Percentiles rank a stretch among this genome's conserved stretches.
Evolutionary conservation across 2,888 invertebrate species (phyloP).

Genomic region (Nephrotoma flavescens): DNA sequence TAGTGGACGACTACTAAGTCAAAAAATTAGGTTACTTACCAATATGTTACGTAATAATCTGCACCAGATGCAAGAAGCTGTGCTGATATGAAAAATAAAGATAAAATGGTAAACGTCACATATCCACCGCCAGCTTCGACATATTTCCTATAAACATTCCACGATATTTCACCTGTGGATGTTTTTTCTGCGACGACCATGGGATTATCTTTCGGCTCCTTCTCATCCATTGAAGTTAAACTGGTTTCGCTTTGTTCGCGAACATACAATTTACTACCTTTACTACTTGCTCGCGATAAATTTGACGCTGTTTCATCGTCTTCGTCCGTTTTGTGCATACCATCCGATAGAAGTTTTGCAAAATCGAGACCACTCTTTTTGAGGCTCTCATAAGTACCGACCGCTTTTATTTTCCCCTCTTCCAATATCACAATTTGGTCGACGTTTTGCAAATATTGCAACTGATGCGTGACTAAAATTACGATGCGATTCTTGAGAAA

Average conservation of each 20-base stretch:
- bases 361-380: conserved; percentile 63
- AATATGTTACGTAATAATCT: conserved; percentile 66
- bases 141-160: conserved; percentile 55
- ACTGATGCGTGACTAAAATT: conserved; percentile 60
- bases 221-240: not conserved
- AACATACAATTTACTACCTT: not conserved
- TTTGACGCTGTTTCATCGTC: not conserved
- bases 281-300: not conserved
- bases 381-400: conserved; percentile 56
- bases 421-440: conserved; percentile 26
- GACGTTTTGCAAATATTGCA: conserved; percentile 50
- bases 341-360: conserved; percentile 49
- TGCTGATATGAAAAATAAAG: conserved; percentile 45
- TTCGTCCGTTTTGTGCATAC: not conserved
- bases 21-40: conserved; percentile 35
- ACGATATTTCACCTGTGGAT: not conserved
- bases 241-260: conserved; percentile 22
- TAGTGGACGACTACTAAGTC: not conserved
- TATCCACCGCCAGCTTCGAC: conserved; percentile 55
- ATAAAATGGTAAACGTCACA: conserved; percentile 40
- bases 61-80: conserved; percentile 57
- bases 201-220: conserved; percentile 13
- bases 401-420: conserved; percentile 30
- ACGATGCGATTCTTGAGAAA: conserved; percentile 50
- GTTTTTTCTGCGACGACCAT: conserved; percentile 36